These are phyloP conservation scores for Carlito syrichta DNA, from an alignment of 2,113 vertebrate genomes.

Conservation along the genomic window DNA sequence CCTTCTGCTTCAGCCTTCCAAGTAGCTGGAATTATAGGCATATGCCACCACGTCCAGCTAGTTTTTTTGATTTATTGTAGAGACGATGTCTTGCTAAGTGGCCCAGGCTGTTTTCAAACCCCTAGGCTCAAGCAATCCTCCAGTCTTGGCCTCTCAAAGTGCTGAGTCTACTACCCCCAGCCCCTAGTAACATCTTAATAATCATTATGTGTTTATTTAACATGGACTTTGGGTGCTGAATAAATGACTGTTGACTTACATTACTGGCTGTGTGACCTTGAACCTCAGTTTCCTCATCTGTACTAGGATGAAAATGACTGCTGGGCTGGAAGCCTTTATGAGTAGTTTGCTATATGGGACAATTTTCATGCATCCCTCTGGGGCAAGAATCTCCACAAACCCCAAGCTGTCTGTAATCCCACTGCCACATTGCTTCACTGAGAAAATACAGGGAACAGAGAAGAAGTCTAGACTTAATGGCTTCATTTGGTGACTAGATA, in stretches of 20 bases:
- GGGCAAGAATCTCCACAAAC: background rate
- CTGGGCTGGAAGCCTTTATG: background rate
- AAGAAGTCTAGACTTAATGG: background rate
- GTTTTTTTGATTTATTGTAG: too few species aligned
- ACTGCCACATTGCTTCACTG: background rate
- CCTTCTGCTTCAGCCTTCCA: too few species aligned
- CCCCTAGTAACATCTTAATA: background rate
- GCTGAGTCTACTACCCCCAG: too few species aligned
- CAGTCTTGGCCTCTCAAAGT: too few species aligned
- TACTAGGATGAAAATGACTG: background rate
- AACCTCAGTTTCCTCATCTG: background rate
- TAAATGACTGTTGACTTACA: background rate
- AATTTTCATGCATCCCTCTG: background rate
- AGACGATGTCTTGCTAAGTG: too few species aligned
- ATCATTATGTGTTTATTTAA: background rate
- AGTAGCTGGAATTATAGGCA: too few species aligned
- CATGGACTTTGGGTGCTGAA: background rate
- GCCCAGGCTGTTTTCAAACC: too few species aligned
- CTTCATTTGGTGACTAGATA: background rate
- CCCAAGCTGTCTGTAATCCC: background rate
- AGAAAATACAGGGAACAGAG: background rate
- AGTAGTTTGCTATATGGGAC: background rate
- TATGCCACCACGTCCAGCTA: too few species aligned
- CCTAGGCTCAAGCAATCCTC: too few species aligned
- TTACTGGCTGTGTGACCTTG: background rate